Evolutionary conservation across 2,888 invertebrate species (phyloP).

Genomic region (Pemphredon lugubris): DNA sequence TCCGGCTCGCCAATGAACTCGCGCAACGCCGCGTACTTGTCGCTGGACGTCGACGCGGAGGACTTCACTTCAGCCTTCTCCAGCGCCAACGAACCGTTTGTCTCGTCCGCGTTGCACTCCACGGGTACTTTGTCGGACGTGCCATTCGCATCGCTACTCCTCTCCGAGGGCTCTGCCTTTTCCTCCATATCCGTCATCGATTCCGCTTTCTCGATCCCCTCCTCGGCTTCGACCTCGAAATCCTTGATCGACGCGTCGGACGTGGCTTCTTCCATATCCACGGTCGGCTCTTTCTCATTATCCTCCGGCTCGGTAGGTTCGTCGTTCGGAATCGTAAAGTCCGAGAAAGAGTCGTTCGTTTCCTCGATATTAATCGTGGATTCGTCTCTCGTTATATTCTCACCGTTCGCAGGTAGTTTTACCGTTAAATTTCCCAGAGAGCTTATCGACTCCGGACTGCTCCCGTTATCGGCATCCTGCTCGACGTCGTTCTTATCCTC

Average conservation of each 20-base stretch:
- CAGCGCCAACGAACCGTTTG: constrained; percentile 45
- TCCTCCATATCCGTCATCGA: constrained; percentile 44
- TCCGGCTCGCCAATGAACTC: constrained; percentile 84
- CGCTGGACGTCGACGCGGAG: constrained; percentile 83
- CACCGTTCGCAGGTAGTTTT: constrained; percentile 66
- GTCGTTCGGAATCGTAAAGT: constrained; percentile 34
- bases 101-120: constrained; percentile 51
- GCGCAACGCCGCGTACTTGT: constrained; percentile 91
- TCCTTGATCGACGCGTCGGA: too few relatives aligned
- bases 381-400: constrained; percentile 49
- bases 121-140: constrained; percentile 41
- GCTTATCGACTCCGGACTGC: constrained; percentile 72
- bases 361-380: constrained; percentile 37
- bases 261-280: neutral
- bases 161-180: constrained; percentile 43
- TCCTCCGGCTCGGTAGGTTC: constrained; percentile 22
- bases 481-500: constrained; percentile 52
- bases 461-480: constrained; percentile 49
- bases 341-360: constrained; percentile 19
- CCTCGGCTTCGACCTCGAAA: too few relatives aligned
- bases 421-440: constrained; percentile 69
- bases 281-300: neutral
- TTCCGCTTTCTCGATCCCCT: constrained; percentile 7
- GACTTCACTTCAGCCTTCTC: constrained; percentile 81
- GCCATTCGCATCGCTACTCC: constrained; percentile 53